Evolutionary conservation across 2,888 invertebrate species (phyloP), one percentile per base, ranked within the genome.

Genomic region (Ichneumon xanthorius): DNA sequence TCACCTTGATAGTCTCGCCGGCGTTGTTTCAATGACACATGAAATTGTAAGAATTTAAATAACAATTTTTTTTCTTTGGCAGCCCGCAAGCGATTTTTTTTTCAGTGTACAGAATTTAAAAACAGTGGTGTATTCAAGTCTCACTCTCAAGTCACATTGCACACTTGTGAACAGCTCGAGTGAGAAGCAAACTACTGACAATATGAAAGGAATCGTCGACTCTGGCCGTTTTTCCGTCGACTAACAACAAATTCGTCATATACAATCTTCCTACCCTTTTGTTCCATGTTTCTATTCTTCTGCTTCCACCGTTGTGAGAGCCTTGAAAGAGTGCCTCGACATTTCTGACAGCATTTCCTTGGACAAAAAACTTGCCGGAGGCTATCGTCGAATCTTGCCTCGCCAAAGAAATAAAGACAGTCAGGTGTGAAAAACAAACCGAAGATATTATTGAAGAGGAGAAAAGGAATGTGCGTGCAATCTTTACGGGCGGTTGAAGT

Each of bases 381-480:
- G 58, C 58, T 58, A 11, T 26, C 58, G 11, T 22, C 58, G 11
- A 26, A 22, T 58, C 26, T 26, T 58, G 11, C 14, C 58, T 14
- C 14, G 11, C 58, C 9, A 58, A 58, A 26, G 58, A 26, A 58
- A 26, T 4, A 58, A 26, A 58, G 26, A 53, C 19, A 19, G 19
- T 58, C 14, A 26, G 26, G 58, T 58, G 58, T 58, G 58, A 26
- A 26, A 26, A 58, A 26, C 58, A 26, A 11, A 58, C 58, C 16
- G 4, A 40, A 30, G 22, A 79, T 22, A 58, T 19, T 40, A 58
- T 45, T 70, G 58, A 11, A 58, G 45, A 26, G 50, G 33, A 71
- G 61, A 63, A 9, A 22, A 55, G 9, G 22, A 55, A 71, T 48
- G 45, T 70, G 5, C 45, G 16, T 16, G 45, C 4, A 48, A 48